Evolutionary conservation across 1,140 invertebrate species (phyloP).

Genomic region (Holcopasites calliopsidis): DNA sequence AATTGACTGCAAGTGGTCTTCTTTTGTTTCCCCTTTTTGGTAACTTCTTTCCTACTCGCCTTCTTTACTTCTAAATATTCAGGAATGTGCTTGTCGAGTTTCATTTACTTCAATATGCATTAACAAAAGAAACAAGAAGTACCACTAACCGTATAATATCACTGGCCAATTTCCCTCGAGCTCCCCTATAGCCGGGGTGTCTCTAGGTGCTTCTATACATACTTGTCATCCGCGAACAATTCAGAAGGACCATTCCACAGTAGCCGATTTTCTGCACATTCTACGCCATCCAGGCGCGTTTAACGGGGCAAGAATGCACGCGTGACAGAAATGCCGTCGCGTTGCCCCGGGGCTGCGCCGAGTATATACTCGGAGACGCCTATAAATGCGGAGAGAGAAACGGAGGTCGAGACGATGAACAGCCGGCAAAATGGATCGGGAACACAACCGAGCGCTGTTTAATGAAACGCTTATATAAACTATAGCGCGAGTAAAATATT

Average conservation of each 20-base stretch:
- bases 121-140: too few species aligned
- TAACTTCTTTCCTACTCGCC: too few species aligned
- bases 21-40: too few species aligned
- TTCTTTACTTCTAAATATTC: too few species aligned
- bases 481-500: neutral
- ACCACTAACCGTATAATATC: too few species aligned
- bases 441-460: neutral
- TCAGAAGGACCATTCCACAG: constrained; percentile 21
- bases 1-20: too few species aligned
- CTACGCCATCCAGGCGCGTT: constrained; percentile 17
- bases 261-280: constrained; percentile 39
- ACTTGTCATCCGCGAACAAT: constrained; percentile 42
- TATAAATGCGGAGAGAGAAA: constrained; percentile 11
- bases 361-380: constrained; percentile 7
- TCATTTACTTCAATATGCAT: too few species aligned
- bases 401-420: constrained; percentile 8
- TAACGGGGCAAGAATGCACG: constrained; percentile 42
- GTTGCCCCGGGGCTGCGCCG: constrained; percentile 1
- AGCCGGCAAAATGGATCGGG: neutral
- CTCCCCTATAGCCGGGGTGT: too few species aligned
- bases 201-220: too few species aligned
- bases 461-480: constrained; percentile 1
- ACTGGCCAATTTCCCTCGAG: too few species aligned
- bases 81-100: too few species aligned
- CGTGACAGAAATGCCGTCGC: constrained; percentile 35